Conservation (phyloP, 1,140 invertebrate species). For the Brachystomella parvula region DNA sequence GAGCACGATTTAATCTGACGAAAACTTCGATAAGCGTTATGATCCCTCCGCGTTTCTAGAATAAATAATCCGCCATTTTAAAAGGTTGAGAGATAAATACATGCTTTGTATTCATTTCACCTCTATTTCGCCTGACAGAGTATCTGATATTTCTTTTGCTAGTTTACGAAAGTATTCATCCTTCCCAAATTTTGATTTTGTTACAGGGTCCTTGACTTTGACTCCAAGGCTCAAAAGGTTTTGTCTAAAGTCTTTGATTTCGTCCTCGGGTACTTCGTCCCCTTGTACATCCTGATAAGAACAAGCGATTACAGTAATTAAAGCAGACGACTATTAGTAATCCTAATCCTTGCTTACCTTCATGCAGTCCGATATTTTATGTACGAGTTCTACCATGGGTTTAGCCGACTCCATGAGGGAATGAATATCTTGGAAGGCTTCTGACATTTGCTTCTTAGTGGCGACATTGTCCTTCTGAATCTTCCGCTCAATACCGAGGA, state of each 20-base stretch:
- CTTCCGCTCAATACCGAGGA: slow-evolving; percentile 72
- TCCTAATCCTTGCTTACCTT: slow-evolving; percentile 48
- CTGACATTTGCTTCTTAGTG: slow-evolving; percentile 80
- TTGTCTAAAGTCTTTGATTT: slow-evolving; percentile 91
- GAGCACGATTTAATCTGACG: slow-evolving; percentile 85
- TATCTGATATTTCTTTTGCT: slow-evolving; percentile 73
- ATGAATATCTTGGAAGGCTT: slow-evolving; percentile 90
- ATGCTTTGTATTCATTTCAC: slow-evolving; percentile 46
- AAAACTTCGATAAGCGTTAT: slow-evolving; percentile 95
- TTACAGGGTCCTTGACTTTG: slow-evolving; percentile 94
- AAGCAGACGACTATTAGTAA: background rate
- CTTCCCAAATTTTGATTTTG: slow-evolving; percentile 77
- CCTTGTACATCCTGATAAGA: slow-evolving; percentile 76
- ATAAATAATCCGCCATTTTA: slow-evolving; percentile 3
- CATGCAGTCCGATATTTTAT: slow-evolving; percentile 87
- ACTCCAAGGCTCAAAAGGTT: slow-evolving; percentile 94
- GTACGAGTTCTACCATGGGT: slow-evolving; percentile 90
- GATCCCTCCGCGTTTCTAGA: slow-evolving; percentile 83
- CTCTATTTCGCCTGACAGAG: slow-evolving; percentile 71
- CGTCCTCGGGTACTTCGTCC: slow-evolving; percentile 81
- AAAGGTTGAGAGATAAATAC: background rate
- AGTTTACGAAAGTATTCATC: slow-evolving; percentile 79
- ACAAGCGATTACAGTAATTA: slow-evolving; percentile 7
- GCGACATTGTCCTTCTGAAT: slow-evolving; percentile 81
- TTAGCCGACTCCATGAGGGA: slow-evolving; percentile 93